Conservation (phyloP, 2,888 invertebrate genomes). For the Zaprionus bogoriensis region DNA sequence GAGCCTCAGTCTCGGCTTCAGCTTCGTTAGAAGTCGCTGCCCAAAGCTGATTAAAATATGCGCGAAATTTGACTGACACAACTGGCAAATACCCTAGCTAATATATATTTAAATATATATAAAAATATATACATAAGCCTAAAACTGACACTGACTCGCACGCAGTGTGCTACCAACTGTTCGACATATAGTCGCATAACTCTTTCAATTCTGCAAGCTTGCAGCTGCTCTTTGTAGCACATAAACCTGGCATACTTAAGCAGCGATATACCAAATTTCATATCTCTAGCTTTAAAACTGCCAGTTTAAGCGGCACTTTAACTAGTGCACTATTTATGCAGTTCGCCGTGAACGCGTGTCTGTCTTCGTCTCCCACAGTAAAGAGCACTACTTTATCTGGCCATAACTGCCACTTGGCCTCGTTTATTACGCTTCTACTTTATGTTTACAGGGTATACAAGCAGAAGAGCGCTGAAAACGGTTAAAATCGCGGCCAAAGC, state of each 20-base stretch:
- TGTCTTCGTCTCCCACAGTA: background rate
- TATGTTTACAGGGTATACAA: background rate
- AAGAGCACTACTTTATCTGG: background rate
- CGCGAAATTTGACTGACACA: background rate
- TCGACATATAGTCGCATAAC: background rate
- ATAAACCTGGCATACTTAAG: background rate
- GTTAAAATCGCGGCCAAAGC: background rate
- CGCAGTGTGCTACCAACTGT: no score
- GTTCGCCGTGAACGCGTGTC: no score
- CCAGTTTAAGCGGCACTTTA: background rate
- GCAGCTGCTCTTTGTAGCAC: background rate
- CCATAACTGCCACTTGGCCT: background rate
- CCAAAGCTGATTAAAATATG: conserved; percentile 66
- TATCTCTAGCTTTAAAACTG: background rate
- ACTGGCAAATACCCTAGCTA: conserved; percentile 4
- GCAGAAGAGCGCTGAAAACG: background rate
- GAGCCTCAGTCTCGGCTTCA: conserved; percentile 41
- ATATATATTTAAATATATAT: no score
- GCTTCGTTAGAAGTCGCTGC: conserved; percentile 60
- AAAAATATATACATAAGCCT: no score
- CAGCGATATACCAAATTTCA: background rate
- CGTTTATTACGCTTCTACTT: background rate
- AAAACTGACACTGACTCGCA: no score
- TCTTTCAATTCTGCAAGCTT: background rate
- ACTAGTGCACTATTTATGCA: background rate